Base-by-base conservation (phyloP, 2,797 vertebrate genomes). In the Sebastolobus altivelis region DNA sequence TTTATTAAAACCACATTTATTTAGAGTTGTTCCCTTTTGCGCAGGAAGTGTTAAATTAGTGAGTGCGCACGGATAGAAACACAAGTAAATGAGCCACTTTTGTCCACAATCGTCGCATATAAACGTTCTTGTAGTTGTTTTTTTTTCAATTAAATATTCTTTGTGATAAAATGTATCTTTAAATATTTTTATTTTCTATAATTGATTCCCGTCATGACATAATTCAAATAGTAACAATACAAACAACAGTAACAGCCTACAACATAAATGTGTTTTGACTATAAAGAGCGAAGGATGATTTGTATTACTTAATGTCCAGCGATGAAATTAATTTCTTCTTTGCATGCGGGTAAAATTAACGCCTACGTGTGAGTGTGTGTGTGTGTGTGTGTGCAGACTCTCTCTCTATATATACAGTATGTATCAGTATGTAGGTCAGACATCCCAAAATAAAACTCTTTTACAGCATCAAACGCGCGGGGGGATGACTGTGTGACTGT, bases 361-460 rank as follows among this genome's bases (percentile, higher is more conserved):
- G 33, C 5, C 6, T 46, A 3, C 1, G 33, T 33, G 25, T 58
- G 3, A 22, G 61, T 56, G 38, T 43, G 40, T 43, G 40, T 16
- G 14, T 58, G 3, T 29, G 61, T 56, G 38, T 43, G 40, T 43
- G 40, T 16, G 14, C 6, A 16, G 14, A 13, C 40, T 43, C 40
- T 43, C 14, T 43, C 40, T 38, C 0, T 37, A 4, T 3, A 20
- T 9, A 18, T 8, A 1, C 18, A 16, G 8, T 18, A 7, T 46
- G 8, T 16, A 29, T 25, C 4, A 10, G 65, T 55, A 60, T 76
- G 14, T 69, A 29, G 79, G 71, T 58, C 62, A 73, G n/a, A 20
- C 52, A 8, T 20, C 7, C 56, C n/a, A 52, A 61, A 78, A 79
- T 75, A 73, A 77, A 79, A 71, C 12, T 63, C 0, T 43, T 76